Percentiles rank a stretch among this genome's conserved stretches.
phyloP scores from a whole-genome alignment of 1,140 invertebrate species.

The Ooceraea biroi region DNA sequence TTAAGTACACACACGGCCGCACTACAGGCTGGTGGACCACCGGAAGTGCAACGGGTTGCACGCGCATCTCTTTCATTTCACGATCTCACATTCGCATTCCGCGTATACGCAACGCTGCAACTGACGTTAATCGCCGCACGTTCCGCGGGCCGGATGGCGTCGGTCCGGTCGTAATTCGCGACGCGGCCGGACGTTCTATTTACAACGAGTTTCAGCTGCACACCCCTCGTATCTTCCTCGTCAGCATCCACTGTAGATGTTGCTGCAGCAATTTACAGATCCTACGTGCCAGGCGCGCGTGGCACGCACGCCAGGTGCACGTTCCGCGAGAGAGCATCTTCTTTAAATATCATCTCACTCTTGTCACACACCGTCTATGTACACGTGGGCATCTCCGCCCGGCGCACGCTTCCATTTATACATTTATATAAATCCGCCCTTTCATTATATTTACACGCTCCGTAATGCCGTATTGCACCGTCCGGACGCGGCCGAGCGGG shows the following conservation, averaged over 20 bases:
- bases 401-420: constrained; percentile 41
- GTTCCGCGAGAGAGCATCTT: constrained; percentile 49
- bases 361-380: constrained; percentile 57
- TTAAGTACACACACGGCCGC: constrained; percentile 23
- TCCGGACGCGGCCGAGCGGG: constrained; percentile 19
- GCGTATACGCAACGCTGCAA: constrained; percentile 34
- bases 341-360: constrained; percentile 46
- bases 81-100: constrained; percentile 49
- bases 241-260: constrained; percentile 52
- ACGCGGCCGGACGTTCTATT: constrained; percentile 60
- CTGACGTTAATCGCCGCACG: constrained; percentile 17
- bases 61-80: constrained; percentile 29
- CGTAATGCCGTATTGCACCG: constrained; percentile 65
- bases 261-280: constrained; percentile 33
- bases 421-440: constrained; percentile 25
- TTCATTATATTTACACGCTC: constrained; percentile 69
- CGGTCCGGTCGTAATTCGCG: constrained; percentile 47
- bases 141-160: constrained; percentile 48
- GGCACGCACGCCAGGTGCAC: constrained; percentile 4
- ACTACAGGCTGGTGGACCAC: constrained; percentile 2
- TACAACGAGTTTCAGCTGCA: constrained; percentile 72
- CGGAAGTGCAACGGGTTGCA: constrained; percentile 5
- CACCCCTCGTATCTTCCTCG: constrained; percentile 50
- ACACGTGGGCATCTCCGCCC: constrained; percentile 37
- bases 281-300: background rate